Evolutionary conservation across 2,113 vertebrate genomes (phyloP).

Genomic region (Myotis lucifugus): DNA sequence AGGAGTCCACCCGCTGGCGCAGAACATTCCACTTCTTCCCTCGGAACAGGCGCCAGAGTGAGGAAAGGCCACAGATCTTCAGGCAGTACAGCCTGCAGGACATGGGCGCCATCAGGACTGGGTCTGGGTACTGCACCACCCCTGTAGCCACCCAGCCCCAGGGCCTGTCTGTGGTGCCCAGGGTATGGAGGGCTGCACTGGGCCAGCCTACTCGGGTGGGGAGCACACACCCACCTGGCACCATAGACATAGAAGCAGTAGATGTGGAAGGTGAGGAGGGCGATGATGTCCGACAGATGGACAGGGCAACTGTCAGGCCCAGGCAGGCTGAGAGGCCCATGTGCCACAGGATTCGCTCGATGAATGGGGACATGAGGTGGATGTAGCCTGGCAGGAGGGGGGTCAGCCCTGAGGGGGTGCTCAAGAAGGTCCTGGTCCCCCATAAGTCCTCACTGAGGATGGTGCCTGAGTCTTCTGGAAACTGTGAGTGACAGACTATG

Average conservation of each 20-base stretch:
- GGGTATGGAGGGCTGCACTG: not conserved
- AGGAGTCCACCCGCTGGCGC: slow-evolving; percentile 96
- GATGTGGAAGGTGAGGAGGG: slow-evolving; percentile 97
- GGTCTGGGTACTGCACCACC: rapidly evolving
- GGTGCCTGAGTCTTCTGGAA: not conserved
- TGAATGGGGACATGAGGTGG: slow-evolving; percentile 96
- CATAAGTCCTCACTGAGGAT: not conserved
- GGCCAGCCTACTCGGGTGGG: rapidly evolving
- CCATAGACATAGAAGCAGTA: slow-evolving; percentile 99
- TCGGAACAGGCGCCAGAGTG: slow-evolving; percentile 97
- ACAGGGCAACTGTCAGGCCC: slow-evolving; percentile 94
- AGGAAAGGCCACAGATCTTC: slow-evolving; percentile 95
- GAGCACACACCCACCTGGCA: slow-evolving; percentile 89
- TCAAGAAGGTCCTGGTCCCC: not conserved
- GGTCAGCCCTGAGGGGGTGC: not conserved
- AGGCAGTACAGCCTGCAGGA: slow-evolving; percentile 92
- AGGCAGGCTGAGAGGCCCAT: slow-evolving; percentile 94
- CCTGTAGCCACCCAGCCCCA: rapidly evolving
- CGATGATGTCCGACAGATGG: slow-evolving; percentile 95
- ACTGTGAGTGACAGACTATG: not conserved
- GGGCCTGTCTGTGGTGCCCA: not conserved
- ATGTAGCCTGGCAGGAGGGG: slow-evolving; percentile 90
- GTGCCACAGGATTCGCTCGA: slow-evolving; percentile 97
- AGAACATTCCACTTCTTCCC: slow-evolving; percentile 99
- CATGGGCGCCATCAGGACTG: not conserved